Evolutionary conservation across 2,113 vertebrate species (phyloP), one percentile per base, ranked within the genome.

Genomic region (Phasianus colchicus): DNA sequence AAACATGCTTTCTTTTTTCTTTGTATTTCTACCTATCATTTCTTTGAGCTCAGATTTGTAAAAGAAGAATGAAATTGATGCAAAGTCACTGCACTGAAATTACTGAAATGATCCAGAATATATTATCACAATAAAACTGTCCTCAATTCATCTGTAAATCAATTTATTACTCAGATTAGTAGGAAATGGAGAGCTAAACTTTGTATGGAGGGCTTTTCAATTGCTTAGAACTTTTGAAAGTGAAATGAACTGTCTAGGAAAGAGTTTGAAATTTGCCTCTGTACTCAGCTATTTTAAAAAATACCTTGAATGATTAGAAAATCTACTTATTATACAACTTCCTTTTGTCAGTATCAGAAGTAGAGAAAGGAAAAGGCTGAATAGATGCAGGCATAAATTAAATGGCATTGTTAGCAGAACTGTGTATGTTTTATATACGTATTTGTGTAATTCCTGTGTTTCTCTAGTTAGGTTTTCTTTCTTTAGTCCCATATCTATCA

Each of bases 391-490:
- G 78, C 11, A 12, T 75, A 30, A 78, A 75, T 87, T 42, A 58
- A 75, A 34, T 6, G 13, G 10, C 16, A 32, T 8, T 79, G 21
- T 80, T 76, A 72, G 27, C 42, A 91, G n/a, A 89, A 45, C 15
- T 34, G 0, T 4, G 1, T 71, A 29, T 1, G 5, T 40, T 81
- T 73, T 14, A 52, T 34, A 3, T 25, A 42, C 13, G 3, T 36
- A 55, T 61, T 58, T 81, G 14, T 77, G n/a, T 71, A 58, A 91
- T 45, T 67, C 4, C 29, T 55, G 9, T 40, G 14, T 76, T 87
- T 43, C 16, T 67, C 13, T 58, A 45, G 16, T 66, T 57, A n/a
- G 45, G 4, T 80, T 83, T 83, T 88, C 32, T 88, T 88, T n/a
- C 15, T 20, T 5, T 57, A 50, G 27, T 55, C 32, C 65, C 15